Evolutionary conservation across 2,888 invertebrate species (phyloP).

Genomic region (Cerceris rybyensis): DNA sequence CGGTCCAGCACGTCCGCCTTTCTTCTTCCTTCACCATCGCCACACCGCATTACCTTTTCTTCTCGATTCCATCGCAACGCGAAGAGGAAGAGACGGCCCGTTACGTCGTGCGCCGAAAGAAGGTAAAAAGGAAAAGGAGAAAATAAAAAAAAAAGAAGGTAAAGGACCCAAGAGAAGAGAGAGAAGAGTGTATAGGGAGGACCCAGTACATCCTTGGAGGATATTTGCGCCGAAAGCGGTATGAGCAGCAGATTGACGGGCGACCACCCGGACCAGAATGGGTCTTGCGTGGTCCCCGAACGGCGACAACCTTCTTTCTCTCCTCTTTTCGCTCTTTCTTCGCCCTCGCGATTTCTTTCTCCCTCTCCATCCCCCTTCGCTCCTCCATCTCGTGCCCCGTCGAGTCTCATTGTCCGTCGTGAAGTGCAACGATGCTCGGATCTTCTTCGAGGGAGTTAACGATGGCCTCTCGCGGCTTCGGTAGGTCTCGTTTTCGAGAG

Average conservation of each 20-base stretch:
- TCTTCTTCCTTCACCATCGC: conserved; percentile 44
- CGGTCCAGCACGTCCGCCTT: conserved; percentile 34
- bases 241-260: conserved; percentile 78
- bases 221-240: conserved; percentile 79
- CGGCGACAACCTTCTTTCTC: conserved; percentile 63
- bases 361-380: conserved; percentile 17
- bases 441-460: conserved; percentile 53
- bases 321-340: conserved; percentile 29
- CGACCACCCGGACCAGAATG: conserved; percentile 76
- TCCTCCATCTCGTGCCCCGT: conserved; percentile 20
- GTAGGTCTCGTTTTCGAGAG: conserved; percentile 66
- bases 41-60: conserved; percentile 40
- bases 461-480: conserved; percentile 57
- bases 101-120: conserved; percentile 69
- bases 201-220: conserved; percentile 73
- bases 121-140: conserved; percentile 55
- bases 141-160: conserved; percentile 41
- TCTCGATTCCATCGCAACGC: conserved; percentile 14
- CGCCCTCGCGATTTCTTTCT: conserved; percentile 46
- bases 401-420: conserved; percentile 58
- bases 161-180: conserved; percentile 17
- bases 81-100: conserved; percentile 58
- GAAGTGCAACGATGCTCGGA: conserved; percentile 43
- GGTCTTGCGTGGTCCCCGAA: conserved; percentile 69
- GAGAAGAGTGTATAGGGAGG: conserved; percentile 32